These are phyloP conservation scores for Coenonympha arcania DNA, from an alignment of 2,888 invertebrate genomes.

Conservation along the genomic window DNA sequence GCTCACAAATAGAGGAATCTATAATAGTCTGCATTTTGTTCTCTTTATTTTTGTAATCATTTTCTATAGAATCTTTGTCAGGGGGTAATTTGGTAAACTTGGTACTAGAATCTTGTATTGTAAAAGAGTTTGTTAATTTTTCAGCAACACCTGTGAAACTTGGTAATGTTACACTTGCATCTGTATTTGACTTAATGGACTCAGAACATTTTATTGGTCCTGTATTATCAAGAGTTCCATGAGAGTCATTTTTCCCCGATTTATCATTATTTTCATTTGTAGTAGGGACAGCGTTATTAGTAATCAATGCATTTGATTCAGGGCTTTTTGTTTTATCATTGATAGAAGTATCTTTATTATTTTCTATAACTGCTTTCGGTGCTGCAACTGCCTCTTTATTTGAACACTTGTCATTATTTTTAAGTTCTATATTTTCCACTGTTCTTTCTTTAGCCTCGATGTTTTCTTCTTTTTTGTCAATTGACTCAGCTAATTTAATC, in stretches of 20 bases:
- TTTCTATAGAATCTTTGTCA: constrained; percentile 31
- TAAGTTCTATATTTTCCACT: constrained; percentile 2
- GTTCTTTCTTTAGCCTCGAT: not conserved
- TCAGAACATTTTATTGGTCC: constrained; percentile 10
- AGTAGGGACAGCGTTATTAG: not conserved
- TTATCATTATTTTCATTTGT: constrained; percentile 2
- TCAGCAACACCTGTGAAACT: constrained; percentile 17
- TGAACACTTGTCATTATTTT: not conserved
- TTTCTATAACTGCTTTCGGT: not conserved
- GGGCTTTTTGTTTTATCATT: not conserved
- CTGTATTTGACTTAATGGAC: constrained; percentile 10
- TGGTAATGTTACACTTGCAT: constrained; percentile 9
- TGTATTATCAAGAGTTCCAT: not conserved
- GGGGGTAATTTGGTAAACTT: constrained; percentile 31
- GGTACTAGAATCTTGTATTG: constrained; percentile 20
- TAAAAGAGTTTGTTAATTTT: constrained; percentile 26
- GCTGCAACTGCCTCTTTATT: not conserved
- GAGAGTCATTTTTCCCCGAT: not conserved
- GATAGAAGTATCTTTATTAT: not conserved
- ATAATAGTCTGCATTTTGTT: constrained; percentile 56
- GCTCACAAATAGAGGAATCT: constrained; percentile 60
- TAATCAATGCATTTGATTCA: not conserved
- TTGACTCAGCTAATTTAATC: constrained; percentile 1
- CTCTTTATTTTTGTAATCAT: constrained; percentile 48
- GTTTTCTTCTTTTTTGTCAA: constrained; percentile 14